These are phyloP conservation scores for Euglossa dilemma DNA, from an alignment of 1,140 invertebrate species.

Conservation along the genomic window DNA sequence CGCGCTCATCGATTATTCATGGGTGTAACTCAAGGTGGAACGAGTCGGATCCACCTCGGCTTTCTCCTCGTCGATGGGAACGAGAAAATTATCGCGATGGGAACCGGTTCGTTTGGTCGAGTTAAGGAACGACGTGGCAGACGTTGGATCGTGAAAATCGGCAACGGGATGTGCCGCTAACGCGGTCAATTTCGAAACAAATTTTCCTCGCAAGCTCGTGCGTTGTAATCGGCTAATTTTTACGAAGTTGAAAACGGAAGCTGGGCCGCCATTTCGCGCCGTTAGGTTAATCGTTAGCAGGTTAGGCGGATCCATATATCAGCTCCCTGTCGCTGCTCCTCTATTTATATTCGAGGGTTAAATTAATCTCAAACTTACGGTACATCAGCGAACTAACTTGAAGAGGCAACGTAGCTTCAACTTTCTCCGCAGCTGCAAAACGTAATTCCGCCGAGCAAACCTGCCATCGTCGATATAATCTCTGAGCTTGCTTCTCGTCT, in stretches of 20 bases:
- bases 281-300: background rate
- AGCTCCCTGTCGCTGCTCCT: background rate
- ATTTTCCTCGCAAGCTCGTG: too few relatives aligned
- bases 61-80: background rate
- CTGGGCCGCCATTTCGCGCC: background rate
- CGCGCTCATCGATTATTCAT: constrained; percentile 22
- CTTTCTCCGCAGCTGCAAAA: constrained; percentile 8
- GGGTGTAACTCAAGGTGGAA: background rate
- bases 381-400: constrained; percentile 18
- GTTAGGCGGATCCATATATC: background rate
- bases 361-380: constrained; percentile 34
- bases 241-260: background rate
- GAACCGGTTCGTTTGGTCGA: background rate
- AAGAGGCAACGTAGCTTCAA: constrained; percentile 15
- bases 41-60: background rate
- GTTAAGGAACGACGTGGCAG: too few relatives aligned
- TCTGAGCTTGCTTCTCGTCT: background rate
- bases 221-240: background rate
- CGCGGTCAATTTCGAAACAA: background rate
- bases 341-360: constrained; percentile 23
- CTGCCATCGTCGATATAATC: background rate
- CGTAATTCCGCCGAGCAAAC: background rate
- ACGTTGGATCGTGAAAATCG: background rate
- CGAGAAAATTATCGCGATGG: background rate
- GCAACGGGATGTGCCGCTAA: background rate